phyloP scores from a whole-genome alignment of 2,113 vertebrate genomes.

The Mola mola region DNA sequence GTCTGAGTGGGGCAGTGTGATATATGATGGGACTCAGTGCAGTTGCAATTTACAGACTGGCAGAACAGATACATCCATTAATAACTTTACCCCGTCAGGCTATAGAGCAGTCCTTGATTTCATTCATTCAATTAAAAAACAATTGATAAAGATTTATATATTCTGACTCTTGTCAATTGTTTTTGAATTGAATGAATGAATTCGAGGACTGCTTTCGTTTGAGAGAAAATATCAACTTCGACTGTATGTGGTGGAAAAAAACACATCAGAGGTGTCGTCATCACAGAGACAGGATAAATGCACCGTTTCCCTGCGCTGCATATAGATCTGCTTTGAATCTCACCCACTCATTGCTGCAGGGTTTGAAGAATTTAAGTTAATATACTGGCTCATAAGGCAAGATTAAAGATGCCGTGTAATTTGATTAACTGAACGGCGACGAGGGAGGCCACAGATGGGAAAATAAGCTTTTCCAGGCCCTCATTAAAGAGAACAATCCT shows the following conservation, averaged over 20 bases:
- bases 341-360: slow-evolving; percentile 72
- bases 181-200: too few relatives aligned
- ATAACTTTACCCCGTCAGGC: slow-evolving; percentile 65
- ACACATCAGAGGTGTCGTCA: slow-evolving; percentile 64
- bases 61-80: slow-evolving; percentile 73
- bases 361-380: slow-evolving; percentile 76
- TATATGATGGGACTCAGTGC: slow-evolving; percentile 72
- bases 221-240: slow-evolving; percentile 46
- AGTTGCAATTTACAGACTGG: slow-evolving; percentile 75
- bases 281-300: slow-evolving; percentile 42
- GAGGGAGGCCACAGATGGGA: slow-evolving; percentile 76
- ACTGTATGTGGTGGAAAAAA: slow-evolving; percentile 43
- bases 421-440: slow-evolving; percentile 77
- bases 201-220: background rate
- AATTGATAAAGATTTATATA: slow-evolving; percentile 60
- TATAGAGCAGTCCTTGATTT: slow-evolving; percentile 30
- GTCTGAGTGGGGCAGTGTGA: slow-evolving; percentile 68
- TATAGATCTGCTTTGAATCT: slow-evolving; percentile 67
- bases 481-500: slow-evolving; percentile 81
- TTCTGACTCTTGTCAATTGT: slow-evolving; percentile 55
- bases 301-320: slow-evolving; percentile 40
- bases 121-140: too few relatives aligned
- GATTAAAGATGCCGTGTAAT: slow-evolving; percentile 81
- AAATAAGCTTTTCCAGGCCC: slow-evolving; percentile 80
- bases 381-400: slow-evolving; percentile 77